Evolutionary conservation across 23 tunicate species (phyloP).

Genomic region (Styela clava): DNA sequence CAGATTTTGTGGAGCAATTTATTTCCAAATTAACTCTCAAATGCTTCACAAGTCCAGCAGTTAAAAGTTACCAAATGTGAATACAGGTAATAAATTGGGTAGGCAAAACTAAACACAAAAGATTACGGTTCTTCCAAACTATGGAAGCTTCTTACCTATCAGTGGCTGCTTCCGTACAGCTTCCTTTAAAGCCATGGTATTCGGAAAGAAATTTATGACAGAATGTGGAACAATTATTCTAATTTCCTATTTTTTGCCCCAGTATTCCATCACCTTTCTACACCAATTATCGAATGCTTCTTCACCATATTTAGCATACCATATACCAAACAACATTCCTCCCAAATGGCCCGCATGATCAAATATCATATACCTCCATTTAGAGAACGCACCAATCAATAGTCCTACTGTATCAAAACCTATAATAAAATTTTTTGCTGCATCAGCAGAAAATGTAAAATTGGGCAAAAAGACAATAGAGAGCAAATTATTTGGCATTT

Average conservation of each 20-base stretch:
- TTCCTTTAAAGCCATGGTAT: no score
- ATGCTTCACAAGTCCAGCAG: no score
- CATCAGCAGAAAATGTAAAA: slow-evolving; percentile 45
- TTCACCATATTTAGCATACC: slow-evolving; percentile 28
- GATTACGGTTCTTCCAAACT: no score
- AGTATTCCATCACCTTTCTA: background rate
- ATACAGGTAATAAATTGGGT: no score
- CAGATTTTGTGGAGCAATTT: no score
- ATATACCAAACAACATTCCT: slow-evolving; percentile 35
- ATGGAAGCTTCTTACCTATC: no score
- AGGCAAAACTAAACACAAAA: no score
- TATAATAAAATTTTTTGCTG: slow-evolving; percentile 48
- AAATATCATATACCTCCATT: slow-evolving; percentile 51
- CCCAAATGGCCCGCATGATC: slow-evolving; percentile 74
- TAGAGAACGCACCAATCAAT: slow-evolving; percentile 26
- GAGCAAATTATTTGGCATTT: slow-evolving; percentile 44
- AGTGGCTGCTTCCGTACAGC: no score
- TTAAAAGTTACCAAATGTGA: no score
- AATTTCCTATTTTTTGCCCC: background rate
- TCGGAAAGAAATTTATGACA: no score
- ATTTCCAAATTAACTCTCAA: no score
- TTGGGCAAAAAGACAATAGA: slow-evolving; percentile 63
- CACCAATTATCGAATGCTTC: background rate
- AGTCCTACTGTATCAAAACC: slow-evolving; percentile 63
- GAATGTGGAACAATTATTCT: no score